Evolutionary conservation across 37 sponge, comb jelly and placozoan genomes (phyloP).

Genomic region (Ephydatia muelleri): DNA sequence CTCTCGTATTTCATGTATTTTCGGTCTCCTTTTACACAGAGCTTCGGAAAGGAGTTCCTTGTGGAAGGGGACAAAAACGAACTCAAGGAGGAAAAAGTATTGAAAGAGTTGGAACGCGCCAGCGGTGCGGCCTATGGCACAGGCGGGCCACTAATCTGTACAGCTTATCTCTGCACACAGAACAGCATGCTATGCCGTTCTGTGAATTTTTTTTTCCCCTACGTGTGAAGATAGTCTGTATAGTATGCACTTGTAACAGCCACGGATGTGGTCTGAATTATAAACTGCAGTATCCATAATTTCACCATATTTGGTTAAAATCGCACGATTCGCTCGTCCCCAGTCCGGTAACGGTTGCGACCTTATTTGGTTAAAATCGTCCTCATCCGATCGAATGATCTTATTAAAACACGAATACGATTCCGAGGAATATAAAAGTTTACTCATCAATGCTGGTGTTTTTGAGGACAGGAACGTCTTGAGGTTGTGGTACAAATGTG

Average conservation of each 20-base stretch:
- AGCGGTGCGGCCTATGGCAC: constrained; percentile 95
- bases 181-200: background rate
- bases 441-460: background rate
- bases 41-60: constrained; percentile 83
- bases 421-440: background rate
- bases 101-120: constrained; percentile 64
- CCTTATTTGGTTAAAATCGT: constrained; percentile 5
- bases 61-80: constrained; percentile 68
- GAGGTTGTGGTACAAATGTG: background rate
- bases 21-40: constrained; percentile 26
- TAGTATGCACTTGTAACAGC: background rate
- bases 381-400: background rate
- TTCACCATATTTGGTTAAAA: background rate
- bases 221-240: constrained; percentile 7
- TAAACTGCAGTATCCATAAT: constrained; percentile 19
- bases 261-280: constrained; percentile 3
- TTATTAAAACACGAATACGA: background rate
- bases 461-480: background rate
- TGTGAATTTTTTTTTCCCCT: constrained; percentile 15
- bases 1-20: background rate
- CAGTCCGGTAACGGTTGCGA: background rate
- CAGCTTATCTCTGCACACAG: background rate
- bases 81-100: constrained; percentile 55
- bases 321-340: background rate
- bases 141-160: constrained; percentile 24